Evolutionary conservation across 1,140 invertebrate species (phyloP), one percentile per base, ranked within the genome.

Genomic region (Formica exsecta): DNA sequence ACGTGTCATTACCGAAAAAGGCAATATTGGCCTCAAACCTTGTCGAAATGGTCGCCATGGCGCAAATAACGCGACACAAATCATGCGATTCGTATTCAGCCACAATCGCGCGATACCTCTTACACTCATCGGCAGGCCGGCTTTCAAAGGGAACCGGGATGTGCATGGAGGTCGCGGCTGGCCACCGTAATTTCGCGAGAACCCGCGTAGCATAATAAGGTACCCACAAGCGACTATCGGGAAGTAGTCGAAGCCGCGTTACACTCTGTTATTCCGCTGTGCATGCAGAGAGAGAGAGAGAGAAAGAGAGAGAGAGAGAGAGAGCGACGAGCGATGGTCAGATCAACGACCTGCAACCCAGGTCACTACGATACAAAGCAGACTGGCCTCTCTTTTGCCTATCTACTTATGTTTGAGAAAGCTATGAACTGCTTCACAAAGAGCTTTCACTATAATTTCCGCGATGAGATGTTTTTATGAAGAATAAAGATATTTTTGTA

Each of bases 11-110:
- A 73, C 5, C 36, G 9, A 48, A 32, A 22, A 61, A n/a, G 38
- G 19, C 65, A 59, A 44, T 25, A 29, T 62, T 16, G n/a, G 16
- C 48, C 51, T 54, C 38, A 36, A 8, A 32, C 19, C 13, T 13
- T n/a, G 41, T 29, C 7, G 54, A 36, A 61, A 83, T n/a, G 54
- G 64, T 71, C 65, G 25, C 5, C 9, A 44, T 70, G 29, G 54
- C 29, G 59, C 25, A 36, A 65, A 86, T 89, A 89, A 89, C 79
- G 65, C 71, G 84, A 73, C 48, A 64, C 64, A 74, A 80, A 86
- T 87, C 83, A 71, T n/a, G n/a, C 87, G 86, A 89, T 89, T 89
- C 88, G 65, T 73, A 89, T 89, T 89, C 87, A 89, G 7, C 3
- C 57, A 36, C 65, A 65, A 71, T 88, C 70, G 75, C 66, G 38